Conservation (phyloP, 92 coral and sea anemone species). For the Actinostola sp. region DNA sequence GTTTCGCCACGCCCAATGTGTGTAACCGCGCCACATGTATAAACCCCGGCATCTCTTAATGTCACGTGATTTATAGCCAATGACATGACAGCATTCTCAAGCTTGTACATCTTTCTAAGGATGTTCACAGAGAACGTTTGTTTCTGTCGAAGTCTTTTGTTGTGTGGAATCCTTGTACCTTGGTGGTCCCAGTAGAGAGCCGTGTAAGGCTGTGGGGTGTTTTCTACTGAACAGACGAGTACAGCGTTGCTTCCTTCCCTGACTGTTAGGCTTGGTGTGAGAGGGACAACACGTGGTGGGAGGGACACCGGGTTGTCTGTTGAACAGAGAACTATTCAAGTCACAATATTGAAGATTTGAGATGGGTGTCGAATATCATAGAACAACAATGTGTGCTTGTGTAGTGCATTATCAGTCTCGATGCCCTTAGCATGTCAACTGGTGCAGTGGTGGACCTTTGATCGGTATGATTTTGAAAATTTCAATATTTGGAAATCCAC, state of each 20-base stretch:
- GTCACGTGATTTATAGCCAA: conserved; percentile 4
- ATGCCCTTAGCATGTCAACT: too few relatives aligned
- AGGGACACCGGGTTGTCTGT: background rate
- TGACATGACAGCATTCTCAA: background rate
- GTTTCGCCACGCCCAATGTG: too few relatives aligned
- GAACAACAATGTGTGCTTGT: too few relatives aligned
- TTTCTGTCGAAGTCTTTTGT: background rate
- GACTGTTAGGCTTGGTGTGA: background rate
- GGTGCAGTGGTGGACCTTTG: too few relatives aligned
- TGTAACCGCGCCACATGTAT: too few relatives aligned
- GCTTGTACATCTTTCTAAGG: conserved; percentile 5
- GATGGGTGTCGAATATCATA: background rate
- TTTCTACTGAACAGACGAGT: background rate
- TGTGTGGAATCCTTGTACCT: background rate
- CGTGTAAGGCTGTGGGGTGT: conserved; percentile 13
- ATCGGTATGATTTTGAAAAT: too few relatives aligned
- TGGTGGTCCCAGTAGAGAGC: conserved; percentile 24
- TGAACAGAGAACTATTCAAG: background rate
- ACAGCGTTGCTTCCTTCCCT: conserved; percentile 9
- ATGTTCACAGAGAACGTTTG: conserved; percentile 11
- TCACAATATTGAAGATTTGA: background rate
- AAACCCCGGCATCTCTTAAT: too few relatives aligned
- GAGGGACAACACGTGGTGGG: conserved; percentile 7
- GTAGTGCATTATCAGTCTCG: too few relatives aligned
- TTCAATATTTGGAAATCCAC: too few relatives aligned